Percentiles rank a stretch among this genome's conserved stretches.
These are phyloP conservation scores for Oreochromis spilurus DNA, from an alignment of 2,113 vertebrate species.

Conservation along the genomic window DNA sequence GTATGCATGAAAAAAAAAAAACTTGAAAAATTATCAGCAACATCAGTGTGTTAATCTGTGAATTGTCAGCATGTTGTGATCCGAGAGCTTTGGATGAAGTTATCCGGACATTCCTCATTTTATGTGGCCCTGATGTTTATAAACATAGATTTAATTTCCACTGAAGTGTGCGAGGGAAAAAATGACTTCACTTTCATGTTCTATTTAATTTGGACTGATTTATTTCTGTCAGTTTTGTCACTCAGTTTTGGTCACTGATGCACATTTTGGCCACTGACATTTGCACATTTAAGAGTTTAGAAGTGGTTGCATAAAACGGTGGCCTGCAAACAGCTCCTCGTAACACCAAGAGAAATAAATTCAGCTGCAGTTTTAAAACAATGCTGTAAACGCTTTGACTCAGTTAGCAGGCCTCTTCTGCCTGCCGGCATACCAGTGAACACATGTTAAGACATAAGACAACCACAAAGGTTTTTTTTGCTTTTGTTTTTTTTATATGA, in stretches of 20 bases:
- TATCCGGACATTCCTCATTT: background rate
- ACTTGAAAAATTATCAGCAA: background rate
- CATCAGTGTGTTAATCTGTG: background rate
- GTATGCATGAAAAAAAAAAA: background rate
- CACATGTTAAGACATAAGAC: background rate
- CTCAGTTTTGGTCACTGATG: background rate
- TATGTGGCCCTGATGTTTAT: background rate
- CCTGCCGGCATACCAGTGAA: background rate
- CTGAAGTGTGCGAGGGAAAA: background rate
- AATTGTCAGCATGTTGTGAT: background rate
- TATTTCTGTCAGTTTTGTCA: background rate
- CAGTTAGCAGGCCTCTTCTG: background rate
- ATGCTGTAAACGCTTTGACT: background rate
- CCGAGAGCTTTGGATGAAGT: background rate
- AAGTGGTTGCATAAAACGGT: conserved; percentile 16
- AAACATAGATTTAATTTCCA: background rate
- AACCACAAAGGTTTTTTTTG: background rate
- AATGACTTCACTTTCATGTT: background rate
- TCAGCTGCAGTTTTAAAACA: background rate
- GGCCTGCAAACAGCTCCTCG: background rate
- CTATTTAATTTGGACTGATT: background rate
- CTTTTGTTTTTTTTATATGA: background rate
- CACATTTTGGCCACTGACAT: background rate
- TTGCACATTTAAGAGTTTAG: background rate
- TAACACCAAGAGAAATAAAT: background rate